Base-by-base conservation (phyloP, 2,113 vertebrate species). In the Sialia sialis region DNA sequence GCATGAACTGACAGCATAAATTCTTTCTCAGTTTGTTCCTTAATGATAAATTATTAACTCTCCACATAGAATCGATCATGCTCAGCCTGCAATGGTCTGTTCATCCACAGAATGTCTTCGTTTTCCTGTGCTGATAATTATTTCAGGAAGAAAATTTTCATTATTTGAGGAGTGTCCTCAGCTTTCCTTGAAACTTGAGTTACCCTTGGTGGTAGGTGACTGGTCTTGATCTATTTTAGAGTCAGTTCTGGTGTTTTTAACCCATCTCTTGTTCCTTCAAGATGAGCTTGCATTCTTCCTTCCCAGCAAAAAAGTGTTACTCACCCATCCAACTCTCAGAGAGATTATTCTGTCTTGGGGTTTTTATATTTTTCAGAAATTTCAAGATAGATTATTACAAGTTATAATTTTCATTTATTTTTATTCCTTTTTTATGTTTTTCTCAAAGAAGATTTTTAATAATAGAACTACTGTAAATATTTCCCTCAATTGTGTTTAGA, bases 11-110 rank as follows among this genome's bases (percentile, higher is more conserved):
- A 73, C 10, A 36, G 34, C 6, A 58, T 15, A 69, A 87, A 83
- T 60, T 63, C 56, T 26, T 66, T 83, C 69, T 49, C 27, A 20
- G 55, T 87, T 89, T 66, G 46, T 67, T 89, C 30, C 78, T 89
- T 83, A 77, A 78, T 46, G 72, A 70, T 46, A 84, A 73, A 75
- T 88, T 86, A 75, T 58, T 90, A 80, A 83, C 81, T 39, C 30
- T 43, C 46, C 55, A 54, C 41, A 6, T 3, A 76, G 56, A 76
- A 84, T 76, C 2, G 10, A 78, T 51, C 73, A 34, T 0, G 26
- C 60, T 79, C 87, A 77, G n/a, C 54, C 38, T 30, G 16, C 46
- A 67, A 67, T 6, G 23, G 46, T 49, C 32, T 80, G 66, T 18
- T 68, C 56, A 26, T n/a, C 52, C 66, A 20, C 59, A 49, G 6